Conservation (phyloP, 2,797 vertebrate genomes). For the Holocentrus rufus region DNA sequence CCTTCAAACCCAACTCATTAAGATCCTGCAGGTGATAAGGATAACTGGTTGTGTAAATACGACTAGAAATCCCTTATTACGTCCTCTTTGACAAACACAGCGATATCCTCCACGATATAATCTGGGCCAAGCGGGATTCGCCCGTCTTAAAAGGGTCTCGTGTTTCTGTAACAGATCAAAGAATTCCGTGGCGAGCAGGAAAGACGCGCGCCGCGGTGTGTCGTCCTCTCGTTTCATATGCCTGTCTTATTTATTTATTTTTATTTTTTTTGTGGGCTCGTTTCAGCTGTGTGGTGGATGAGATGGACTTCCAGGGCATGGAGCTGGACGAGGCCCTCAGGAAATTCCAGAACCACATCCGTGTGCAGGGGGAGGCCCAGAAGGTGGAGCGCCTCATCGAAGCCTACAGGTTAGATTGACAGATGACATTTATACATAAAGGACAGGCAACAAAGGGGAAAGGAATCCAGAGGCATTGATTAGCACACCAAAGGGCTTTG, state of each 20-base stretch:
- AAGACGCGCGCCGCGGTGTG: not conserved
- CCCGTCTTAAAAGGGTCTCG: not conserved
- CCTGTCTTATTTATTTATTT: not conserved
- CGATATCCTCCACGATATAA: constrained; percentile 17
- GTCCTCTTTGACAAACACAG: constrained; percentile 4
- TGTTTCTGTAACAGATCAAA: not conserved
- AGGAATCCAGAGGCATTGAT: not conserved
- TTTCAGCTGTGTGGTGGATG: constrained; percentile 91
- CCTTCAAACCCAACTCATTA: constrained; percentile 10
- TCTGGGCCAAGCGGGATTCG: not conserved
- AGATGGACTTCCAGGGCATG: constrained; percentile 98
- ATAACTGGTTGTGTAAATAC: not conserved
- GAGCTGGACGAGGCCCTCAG: constrained; percentile 97
- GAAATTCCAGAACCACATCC: constrained; percentile 98
- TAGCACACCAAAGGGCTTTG: not conserved
- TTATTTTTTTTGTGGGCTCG: constrained; percentile 37
- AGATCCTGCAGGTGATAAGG: constrained; percentile 5
- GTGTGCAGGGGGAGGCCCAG: constrained; percentile 97
- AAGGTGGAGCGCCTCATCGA: constrained; percentile 97
- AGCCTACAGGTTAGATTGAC: constrained; percentile 88
- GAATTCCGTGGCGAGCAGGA: not conserved
- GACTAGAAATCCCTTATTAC: not conserved
- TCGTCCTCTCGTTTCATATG: constrained; percentile 12
- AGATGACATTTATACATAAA: not conserved
- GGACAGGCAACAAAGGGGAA: not conserved